Conservation (phyloP, 2,888 invertebrate species). For the Aphrophora alni region DNA sequence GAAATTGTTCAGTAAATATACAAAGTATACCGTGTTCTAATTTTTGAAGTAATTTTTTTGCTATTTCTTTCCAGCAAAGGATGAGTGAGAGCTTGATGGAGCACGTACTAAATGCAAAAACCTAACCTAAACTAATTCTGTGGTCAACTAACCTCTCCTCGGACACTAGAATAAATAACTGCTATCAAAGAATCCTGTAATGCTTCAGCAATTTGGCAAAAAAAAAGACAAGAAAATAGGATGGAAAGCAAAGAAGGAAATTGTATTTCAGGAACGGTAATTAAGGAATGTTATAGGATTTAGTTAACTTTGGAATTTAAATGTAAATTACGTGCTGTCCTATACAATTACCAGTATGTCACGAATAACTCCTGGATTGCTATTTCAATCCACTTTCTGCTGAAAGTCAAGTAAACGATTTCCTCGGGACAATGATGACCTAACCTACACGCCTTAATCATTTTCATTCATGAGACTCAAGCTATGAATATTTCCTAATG, state of each 20-base stretch:
- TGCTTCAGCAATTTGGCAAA: background rate
- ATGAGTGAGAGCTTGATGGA: no score
- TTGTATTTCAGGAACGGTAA: background rate
- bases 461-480: background rate
- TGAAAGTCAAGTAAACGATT: no score
- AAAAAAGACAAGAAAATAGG: background rate
- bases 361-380: background rate
- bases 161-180: background rate
- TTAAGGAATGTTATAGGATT: background rate
- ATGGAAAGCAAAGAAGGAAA: background rate
- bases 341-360: background rate
- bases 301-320: background rate
- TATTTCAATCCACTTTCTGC: no score
- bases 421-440: background rate
- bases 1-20: no score
- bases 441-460: conserved; percentile 10
- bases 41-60: no score
- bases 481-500: background rate
- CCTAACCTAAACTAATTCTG: background rate
- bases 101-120: background rate
- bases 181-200: background rate
- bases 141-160: no score
- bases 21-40: no score
- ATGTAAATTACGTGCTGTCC: background rate
- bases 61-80: no score